Conservation (phyloP, 2,113 vertebrate species). For the Paramormyrops kingsleyae region DNA sequence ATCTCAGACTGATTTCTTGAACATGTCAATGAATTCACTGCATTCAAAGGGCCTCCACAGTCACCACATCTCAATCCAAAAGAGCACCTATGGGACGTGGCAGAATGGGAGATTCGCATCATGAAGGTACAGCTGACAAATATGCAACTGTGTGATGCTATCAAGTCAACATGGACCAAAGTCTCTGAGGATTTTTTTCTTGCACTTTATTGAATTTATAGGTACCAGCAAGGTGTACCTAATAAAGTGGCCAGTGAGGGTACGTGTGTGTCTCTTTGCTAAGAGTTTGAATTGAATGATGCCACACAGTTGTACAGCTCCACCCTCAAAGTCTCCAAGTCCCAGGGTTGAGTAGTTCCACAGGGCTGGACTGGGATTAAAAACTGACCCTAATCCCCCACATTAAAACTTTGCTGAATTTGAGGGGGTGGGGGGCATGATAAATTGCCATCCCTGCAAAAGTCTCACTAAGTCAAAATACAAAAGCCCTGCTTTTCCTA, state of each 20-base stretch:
- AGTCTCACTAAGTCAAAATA: not conserved
- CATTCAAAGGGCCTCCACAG: not conserved
- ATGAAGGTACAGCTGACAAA: not conserved
- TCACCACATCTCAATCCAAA: not conserved
- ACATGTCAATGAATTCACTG: not conserved
- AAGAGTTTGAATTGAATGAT: not conserved
- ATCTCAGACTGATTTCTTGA: not conserved
- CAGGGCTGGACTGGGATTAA: not conserved
- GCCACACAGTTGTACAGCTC: not conserved
- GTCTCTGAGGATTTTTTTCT: not conserved
- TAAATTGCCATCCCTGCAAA: not conserved
- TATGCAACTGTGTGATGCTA: not conserved
- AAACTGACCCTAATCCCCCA: not conserved
- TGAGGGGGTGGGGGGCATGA: not conserved
- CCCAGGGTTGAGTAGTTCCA: too few species aligned
- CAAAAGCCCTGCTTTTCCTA: not conserved
- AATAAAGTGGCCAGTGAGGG: not conserved
- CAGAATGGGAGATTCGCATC: not conserved
- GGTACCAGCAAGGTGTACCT: not conserved
- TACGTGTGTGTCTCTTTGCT: not conserved
- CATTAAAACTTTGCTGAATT: not conserved
- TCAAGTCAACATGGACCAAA: not conserved
- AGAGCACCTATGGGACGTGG: not conserved
- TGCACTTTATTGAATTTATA: not conserved
- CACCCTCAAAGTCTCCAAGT: not conserved